These are phyloP conservation scores for Etheostoma spectabile DNA, from an alignment of 2,113 vertebrate genomes.

Conservation along the genomic window DNA sequence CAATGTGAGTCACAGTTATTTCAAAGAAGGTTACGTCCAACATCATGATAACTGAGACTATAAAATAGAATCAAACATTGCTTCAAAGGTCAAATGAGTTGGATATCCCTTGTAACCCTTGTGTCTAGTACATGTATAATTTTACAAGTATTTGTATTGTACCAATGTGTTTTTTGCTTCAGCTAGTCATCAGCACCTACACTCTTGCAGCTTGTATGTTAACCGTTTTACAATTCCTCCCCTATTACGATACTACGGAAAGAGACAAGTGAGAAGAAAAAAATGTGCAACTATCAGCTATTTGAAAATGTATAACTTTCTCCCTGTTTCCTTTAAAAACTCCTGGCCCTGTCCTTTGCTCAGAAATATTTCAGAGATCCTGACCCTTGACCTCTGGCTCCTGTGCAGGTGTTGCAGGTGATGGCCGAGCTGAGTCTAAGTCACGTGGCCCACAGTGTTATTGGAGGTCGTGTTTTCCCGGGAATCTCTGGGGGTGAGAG, in stretches of 20 bases:
- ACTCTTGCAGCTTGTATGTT: neutral
- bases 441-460: slow-evolving; percentile 90
- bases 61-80: neutral
- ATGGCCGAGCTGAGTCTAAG: slow-evolving; percentile 92
- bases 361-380: neutral
- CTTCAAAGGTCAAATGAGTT: neutral
- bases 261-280: too few species aligned
- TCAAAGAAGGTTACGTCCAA: neutral
- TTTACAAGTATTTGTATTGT: neutral
- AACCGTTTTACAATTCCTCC: neutral
- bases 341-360: neutral
- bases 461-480: slow-evolving; percentile 86
- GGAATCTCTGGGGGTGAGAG: slow-evolving; percentile 94
- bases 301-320: neutral
- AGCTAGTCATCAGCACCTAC: neutral
- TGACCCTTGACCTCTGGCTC: slow-evolving; percentile 42
- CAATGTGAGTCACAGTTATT: neutral
- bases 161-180: neutral
- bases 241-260: neutral
- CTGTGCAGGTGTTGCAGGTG: slow-evolving; percentile 87
- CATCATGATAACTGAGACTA: neutral
- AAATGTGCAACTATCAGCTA: neutral
- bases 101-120: neutral
- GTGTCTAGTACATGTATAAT: neutral
- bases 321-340: neutral